A percentile compares a stretch with the other conserved stretches of the same genome.
Evolutionary conservation across 2,113 vertebrate species (phyloP).

Genomic region (Carollia perspicillata): DNA sequence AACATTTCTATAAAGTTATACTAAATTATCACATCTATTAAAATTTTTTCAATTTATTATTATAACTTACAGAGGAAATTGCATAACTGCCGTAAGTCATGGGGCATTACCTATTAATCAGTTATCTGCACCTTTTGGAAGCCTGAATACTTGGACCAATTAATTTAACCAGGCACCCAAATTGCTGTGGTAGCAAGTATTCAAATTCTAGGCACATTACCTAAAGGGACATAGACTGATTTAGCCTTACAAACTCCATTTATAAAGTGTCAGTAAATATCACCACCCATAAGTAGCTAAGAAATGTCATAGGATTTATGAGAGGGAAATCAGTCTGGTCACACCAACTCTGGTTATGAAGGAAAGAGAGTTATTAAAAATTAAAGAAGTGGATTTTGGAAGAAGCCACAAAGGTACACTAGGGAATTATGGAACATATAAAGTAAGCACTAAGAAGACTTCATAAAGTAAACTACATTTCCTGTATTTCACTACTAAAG

Average conservation of each 20-base stretch:
- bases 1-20: neutral
- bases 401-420: conserved; percentile 17
- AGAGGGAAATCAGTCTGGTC: neutral
- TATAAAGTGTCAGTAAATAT: neutral
- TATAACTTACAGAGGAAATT: neutral
- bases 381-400: conserved; percentile 39
- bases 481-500: neutral
- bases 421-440: neutral
- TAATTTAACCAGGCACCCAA: neutral
- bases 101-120: neutral
- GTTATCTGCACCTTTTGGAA: neutral
- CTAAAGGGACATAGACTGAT: neutral
- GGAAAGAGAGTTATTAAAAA: conserved; percentile 56
- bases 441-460: conserved; percentile 12
- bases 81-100: neutral
- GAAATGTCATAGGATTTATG: conserved; percentile 1
- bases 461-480: neutral
- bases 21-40: neutral
- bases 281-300: neutral
- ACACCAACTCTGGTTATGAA: neutral
- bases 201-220: neutral
- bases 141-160: neutral
- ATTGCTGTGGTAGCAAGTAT: neutral
- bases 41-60: neutral
- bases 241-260: neutral